Conservation (phyloP, 2,797 vertebrate species). For the Acipenser transmontanus region DNA sequence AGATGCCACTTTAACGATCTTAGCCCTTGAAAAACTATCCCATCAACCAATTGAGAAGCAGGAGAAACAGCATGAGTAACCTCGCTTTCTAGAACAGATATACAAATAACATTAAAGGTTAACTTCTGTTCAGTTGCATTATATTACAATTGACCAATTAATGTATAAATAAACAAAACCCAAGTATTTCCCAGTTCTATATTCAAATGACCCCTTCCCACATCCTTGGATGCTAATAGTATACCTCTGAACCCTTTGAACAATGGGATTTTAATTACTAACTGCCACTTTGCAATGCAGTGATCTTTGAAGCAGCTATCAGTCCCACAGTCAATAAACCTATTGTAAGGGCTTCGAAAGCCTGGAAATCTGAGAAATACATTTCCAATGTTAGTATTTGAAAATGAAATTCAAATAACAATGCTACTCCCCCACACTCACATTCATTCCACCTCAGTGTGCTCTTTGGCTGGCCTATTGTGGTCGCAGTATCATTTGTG, state of each 20-base stretch:
- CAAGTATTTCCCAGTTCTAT: background rate
- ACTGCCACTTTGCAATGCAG: conserved; percentile 32
- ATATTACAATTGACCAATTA: background rate
- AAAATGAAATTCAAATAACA: conserved; percentile 60
- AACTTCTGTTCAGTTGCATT: too few relatives aligned
- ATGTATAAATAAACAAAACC: background rate
- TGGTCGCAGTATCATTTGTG: conserved; percentile 54
- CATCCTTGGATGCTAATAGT: conserved; percentile 29
- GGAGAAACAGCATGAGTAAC: too few relatives aligned
- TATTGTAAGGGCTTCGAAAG: conserved; percentile 49
- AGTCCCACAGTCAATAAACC: conserved; percentile 43
- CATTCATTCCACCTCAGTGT: conserved; percentile 65
- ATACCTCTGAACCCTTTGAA: conserved; percentile 35
- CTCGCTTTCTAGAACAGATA: too few relatives aligned
- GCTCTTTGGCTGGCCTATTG: conserved; percentile 47
- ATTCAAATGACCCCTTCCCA: conserved; percentile 21
- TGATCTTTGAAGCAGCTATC: conserved; percentile 45
- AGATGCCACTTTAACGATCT: too few relatives aligned
- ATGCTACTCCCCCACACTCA: conserved; percentile 48
- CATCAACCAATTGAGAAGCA: too few relatives aligned
- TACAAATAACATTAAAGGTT: too few relatives aligned
- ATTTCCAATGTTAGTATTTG: conserved; percentile 46
- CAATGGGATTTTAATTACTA: conserved; percentile 50
- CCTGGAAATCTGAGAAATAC: conserved; percentile 64
- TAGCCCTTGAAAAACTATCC: too few relatives aligned